Conservation (phyloP, 2,113 vertebrate species). For the Castor canadensis region DNA sequence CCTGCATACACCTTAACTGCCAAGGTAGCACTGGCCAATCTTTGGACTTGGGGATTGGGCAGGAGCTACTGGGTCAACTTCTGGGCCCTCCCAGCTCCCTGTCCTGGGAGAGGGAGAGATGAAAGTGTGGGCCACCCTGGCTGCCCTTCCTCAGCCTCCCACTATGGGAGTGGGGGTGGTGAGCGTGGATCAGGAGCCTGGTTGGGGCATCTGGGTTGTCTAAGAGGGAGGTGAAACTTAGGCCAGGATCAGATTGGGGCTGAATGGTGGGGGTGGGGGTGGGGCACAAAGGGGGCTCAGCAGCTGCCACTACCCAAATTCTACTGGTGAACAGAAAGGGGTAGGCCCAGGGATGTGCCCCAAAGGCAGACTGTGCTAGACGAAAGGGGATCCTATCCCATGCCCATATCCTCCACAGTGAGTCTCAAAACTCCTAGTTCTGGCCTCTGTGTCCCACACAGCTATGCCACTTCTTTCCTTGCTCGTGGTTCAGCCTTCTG, state of each 20-base stretch:
- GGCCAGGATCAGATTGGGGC: constrained; percentile 10
- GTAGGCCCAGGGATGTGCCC: neutral
- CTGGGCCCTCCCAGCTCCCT: neutral
- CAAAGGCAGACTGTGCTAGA: too few species aligned
- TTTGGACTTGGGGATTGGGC: neutral
- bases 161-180: neutral
- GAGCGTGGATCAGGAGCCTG: neutral
- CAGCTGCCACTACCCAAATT: neutral
- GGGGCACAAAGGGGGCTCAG: neutral
- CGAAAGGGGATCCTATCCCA: neutral
- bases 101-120: neutral
- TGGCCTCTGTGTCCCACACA: neutral
- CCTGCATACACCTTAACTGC: neutral
- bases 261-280: too few species aligned
- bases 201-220: neutral
- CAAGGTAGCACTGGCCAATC: neutral
- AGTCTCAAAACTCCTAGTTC: neutral
- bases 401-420: neutral
- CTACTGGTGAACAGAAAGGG: neutral
- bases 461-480: neutral
- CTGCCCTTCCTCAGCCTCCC: neutral
- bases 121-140: neutral
- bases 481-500: neutral
- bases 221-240: neutral
- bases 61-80: neutral